Evolutionary conservation across 2,797 vertebrate genomes (phyloP).

Genomic region (Luscinia luscinia): DNA sequence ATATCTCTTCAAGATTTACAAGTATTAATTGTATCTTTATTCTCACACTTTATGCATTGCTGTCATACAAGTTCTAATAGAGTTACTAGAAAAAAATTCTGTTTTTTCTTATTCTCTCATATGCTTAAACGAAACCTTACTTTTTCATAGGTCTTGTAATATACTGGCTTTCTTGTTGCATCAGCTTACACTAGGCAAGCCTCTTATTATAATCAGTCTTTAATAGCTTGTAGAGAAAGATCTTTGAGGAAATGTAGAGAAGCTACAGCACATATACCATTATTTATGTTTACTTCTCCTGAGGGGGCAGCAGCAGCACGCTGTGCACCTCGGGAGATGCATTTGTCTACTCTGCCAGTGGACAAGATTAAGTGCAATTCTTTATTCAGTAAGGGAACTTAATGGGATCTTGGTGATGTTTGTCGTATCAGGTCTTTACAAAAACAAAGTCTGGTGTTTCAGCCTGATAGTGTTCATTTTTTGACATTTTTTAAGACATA

Average conservation of each 20-base stretch:
- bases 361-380: slow-evolving; percentile 58
- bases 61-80: not conserved
- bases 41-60: not conserved
- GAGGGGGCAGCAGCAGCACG: slow-evolving; percentile 78
- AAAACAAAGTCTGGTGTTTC: slow-evolving; percentile 54
- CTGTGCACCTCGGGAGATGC: not conserved
- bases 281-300: slow-evolving; percentile 77
- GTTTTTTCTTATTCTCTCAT: not conserved
- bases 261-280: not conserved
- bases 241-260: slow-evolving; percentile 14
- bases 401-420: slow-evolving; percentile 47
- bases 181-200: not conserved
- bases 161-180: slow-evolving; percentile 17
- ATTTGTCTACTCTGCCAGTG: slow-evolving; percentile 21
- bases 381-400: slow-evolving; percentile 47
- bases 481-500: slow-evolving; percentile 41
- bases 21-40: not conserved
- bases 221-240: not conserved
- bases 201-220: not conserved
- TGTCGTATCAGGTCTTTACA: slow-evolving; percentile 27
- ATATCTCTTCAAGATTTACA: not conserved
- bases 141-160: not conserved
- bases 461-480: slow-evolving; percentile 31
- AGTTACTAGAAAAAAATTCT: not conserved
- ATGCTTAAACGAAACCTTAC: not conserved